Evolutionary conservation across 2,113 vertebrate species (phyloP).

Genomic region (Pholis gunnellus): DNA sequence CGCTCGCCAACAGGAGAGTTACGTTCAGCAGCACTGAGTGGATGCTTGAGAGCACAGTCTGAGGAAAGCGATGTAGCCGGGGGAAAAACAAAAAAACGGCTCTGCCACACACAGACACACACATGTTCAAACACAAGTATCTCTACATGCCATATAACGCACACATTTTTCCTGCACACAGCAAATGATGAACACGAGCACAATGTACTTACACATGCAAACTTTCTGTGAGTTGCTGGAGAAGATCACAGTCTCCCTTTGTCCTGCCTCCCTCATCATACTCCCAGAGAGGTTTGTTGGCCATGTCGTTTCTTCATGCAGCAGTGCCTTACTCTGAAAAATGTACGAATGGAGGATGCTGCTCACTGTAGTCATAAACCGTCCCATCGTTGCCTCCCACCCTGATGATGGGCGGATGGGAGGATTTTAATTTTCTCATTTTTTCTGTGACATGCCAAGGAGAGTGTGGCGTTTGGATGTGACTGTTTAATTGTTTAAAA

Average conservation of each 20-base stretch:
- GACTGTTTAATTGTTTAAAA: slow-evolving; percentile 78
- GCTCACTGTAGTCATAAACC: slow-evolving; percentile 81
- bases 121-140: slow-evolving; percentile 56
- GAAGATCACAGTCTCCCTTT: slow-evolving; percentile 68
- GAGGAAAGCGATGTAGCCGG: slow-evolving; percentile 68
- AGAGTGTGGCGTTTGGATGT: slow-evolving; percentile 71
- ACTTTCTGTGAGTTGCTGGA: slow-evolving; percentile 72
- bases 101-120: slow-evolving; percentile 43
- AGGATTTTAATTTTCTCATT: slow-evolving; percentile 66
- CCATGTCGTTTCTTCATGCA: slow-evolving; percentile 82
- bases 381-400: slow-evolving; percentile 55
- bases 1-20: slow-evolving; percentile 86
- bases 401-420: slow-evolving; percentile 53
- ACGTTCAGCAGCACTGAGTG: slow-evolving; percentile 96
- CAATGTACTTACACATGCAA: slow-evolving; percentile 63
- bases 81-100: slow-evolving; percentile 2
- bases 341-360: slow-evolving; percentile 85
- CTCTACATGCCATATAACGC: slow-evolving; percentile 59
- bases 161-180: slow-evolving; percentile 55
- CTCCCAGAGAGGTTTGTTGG: slow-evolving; percentile 74
- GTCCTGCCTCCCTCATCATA: slow-evolving; percentile 73
- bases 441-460: slow-evolving; percentile 79
- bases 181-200: slow-evolving; percentile 64
- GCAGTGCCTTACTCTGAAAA: slow-evolving; percentile 87
- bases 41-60: slow-evolving; percentile 98